Evolutionary conservation across 2,797 vertebrate genomes (phyloP), one percentile per base, ranked within the genome.

Genomic region (Linurgus olivaceus): DNA sequence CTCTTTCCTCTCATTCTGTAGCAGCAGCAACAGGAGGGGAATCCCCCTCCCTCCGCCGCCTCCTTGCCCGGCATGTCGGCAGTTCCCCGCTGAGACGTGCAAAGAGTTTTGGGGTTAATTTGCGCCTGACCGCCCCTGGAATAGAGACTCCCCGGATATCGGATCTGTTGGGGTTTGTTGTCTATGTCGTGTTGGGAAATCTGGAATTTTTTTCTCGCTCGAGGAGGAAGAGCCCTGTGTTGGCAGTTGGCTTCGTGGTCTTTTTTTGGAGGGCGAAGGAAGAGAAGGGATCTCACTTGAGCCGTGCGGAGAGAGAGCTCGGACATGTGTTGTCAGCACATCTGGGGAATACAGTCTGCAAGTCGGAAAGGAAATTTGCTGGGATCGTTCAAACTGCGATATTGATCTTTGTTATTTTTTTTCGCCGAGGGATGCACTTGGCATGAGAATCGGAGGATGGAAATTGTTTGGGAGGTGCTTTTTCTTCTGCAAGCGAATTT

Each of bases 391-490:
- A 96, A 98, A 98, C 98, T 98, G 98, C 98, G 97, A 97, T 98
- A 98, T 98, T 99, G 98, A 99, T 98, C 97, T 97, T 92, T 94
- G 97, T 96, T 96, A 90, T 95, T 95, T 94, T 95, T 91, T 98
- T 97, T 97, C 98, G 96, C 98, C 98, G 98, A 98, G 98, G 98
- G 97, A 99, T 99, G 98, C 98, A 97, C 98, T 98, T 99, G 99
- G 99, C 98, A 99, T 99, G 99, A 99, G 98, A 98, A 98, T 98
- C 98, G 94, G 98, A 99, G 97, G 97, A 99, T 99, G 99, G 99
- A 99, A 99, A 98, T 99, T 98, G 98, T 99, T 98, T 99, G 98
- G 99, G 99, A 99, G 98, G 98, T 99, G 98, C 97, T 99, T 97
- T 98, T 99, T 97, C 98, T 99, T 97, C 98, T 99, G 98, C 99